Percentiles rank a stretch among this genome's conserved stretches.
Evolutionary conservation across 2,888 invertebrate genomes (phyloP).

Genomic region (Ferrisia virgata): DNA sequence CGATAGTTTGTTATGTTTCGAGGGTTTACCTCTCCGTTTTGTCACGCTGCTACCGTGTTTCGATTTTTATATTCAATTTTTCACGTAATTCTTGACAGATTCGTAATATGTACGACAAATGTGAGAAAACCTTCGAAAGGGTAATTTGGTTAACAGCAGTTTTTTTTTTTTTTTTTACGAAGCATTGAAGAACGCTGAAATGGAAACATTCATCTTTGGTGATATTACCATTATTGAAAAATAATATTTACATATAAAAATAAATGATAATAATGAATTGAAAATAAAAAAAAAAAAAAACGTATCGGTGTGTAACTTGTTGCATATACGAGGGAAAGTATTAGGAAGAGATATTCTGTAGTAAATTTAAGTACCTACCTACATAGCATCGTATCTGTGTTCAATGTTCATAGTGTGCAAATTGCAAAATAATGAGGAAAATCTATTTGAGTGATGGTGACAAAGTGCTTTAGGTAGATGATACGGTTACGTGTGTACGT

Average conservation of each 20-base stretch:
- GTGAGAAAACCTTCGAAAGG: neutral
- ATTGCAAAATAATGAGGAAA: neutral
- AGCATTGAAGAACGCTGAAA: neutral
- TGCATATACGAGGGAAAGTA: neutral
- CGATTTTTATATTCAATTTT: neutral
- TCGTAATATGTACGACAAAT: neutral
- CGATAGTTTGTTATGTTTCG: neutral
- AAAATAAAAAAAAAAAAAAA: too few species aligned
- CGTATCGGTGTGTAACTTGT: neutral
- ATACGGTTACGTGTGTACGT: neutral
- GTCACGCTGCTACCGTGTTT: neutral
- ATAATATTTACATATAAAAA: neutral
- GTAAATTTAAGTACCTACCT: too few species aligned
- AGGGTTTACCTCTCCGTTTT: neutral
- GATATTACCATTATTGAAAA: neutral
- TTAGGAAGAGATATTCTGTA: too few species aligned
- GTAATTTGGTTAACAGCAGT: neutral
- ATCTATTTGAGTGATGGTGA: conserved; percentile 5
- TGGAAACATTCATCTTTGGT: neutral
- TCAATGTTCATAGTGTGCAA: neutral
- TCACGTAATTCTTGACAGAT: neutral
- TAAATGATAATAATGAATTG: neutral
- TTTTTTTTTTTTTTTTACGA: neutral
- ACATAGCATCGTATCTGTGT: too few species aligned
- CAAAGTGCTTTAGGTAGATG: neutral